phyloP scores from a whole-genome alignment of 2,113 vertebrate species.

The Coreoperca whiteheadi region DNA sequence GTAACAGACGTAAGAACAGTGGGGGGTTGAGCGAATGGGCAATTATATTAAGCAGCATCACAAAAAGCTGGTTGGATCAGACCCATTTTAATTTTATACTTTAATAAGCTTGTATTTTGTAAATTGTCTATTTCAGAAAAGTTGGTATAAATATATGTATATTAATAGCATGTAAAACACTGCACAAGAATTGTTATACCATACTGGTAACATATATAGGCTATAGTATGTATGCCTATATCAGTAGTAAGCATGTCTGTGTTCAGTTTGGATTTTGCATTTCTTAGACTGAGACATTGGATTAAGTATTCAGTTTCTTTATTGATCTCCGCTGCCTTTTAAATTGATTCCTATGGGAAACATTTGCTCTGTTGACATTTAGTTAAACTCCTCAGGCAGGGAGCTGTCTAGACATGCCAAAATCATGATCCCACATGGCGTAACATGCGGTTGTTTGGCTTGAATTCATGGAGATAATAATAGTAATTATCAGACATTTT shows the following conservation, averaged over 20 bases:
- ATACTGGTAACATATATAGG: neutral
- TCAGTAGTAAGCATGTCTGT: neutral
- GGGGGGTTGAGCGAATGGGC: too few relatives aligned
- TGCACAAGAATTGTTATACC: neutral
- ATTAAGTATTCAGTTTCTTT: neutral
- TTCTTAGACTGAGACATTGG: neutral
- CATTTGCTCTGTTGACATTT: slow-evolving; percentile 8
- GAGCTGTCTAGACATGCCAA: neutral
- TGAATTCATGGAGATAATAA: neutral
- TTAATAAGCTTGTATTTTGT: too few relatives aligned
- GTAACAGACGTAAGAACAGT: neutral
- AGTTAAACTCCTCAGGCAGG: neutral
- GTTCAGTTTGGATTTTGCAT: neutral
- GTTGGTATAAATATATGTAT: too few relatives aligned
- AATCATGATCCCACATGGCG: neutral
- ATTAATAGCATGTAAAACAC: neutral
- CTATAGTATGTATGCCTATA: too few relatives aligned
- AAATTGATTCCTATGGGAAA: neutral
- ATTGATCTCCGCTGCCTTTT: neutral
- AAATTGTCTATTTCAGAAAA: too few relatives aligned
- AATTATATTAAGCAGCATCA: neutral
- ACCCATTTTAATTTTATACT: too few relatives aligned
- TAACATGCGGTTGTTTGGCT: neutral
- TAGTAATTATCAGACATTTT: neutral
- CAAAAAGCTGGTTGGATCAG: neutral